Conservation (phyloP, 2,113 vertebrate genomes). For the Salvator merianae region DNA sequence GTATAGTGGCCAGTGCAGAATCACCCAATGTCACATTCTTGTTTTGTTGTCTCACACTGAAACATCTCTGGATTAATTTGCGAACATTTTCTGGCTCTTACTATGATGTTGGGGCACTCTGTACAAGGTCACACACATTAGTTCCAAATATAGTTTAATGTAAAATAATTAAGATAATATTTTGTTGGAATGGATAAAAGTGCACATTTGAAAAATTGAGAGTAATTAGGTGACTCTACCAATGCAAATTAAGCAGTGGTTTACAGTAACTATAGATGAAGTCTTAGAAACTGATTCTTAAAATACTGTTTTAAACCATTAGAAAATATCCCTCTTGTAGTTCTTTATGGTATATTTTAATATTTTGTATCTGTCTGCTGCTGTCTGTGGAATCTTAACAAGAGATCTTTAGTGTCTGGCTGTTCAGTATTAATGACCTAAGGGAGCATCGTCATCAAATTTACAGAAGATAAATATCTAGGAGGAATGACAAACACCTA, state of each 20-base stretch:
- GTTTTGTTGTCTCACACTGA: not conserved
- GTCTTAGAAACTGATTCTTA: not conserved
- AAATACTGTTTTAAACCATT: not conserved
- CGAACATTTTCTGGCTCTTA: not conserved
- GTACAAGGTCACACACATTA: not conserved
- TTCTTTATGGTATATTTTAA: not conserved
- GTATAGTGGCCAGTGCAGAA: too few species aligned
- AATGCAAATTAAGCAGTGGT: not conserved
- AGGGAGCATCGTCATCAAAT: not conserved
- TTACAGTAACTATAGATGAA: not conserved
- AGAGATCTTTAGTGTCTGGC: not conserved
- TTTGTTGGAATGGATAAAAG: too few species aligned
- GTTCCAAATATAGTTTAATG: not conserved
- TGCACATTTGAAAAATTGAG: too few species aligned
- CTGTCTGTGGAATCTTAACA: not conserved
- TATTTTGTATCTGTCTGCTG: not conserved
- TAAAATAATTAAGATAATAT: not conserved
- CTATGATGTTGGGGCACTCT: not conserved
- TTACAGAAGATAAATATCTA: not conserved
- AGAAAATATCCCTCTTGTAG: not conserved
- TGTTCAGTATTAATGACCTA: not conserved
- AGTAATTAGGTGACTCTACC: too few species aligned
- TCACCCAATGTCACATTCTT: not conserved
- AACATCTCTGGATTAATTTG: not conserved
- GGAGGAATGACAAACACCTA: not conserved